Percentiles rank a stretch among this genome's conserved stretches.
Conservation (phyloP, 2,888 invertebrate genomes). For the Pandemis corylana region DNA sequence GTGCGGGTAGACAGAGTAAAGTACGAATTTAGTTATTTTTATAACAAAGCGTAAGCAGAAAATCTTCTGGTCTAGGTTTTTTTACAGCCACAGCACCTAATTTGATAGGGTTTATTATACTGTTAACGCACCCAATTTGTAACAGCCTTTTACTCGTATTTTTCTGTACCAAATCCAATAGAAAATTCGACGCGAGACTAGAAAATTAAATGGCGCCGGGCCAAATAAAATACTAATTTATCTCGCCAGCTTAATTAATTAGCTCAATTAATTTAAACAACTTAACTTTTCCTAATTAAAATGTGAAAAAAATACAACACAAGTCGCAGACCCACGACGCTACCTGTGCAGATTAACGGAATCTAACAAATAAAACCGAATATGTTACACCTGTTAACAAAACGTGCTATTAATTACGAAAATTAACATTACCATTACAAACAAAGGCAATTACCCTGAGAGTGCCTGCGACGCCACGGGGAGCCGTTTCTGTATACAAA, state of each 20-base stretch:
- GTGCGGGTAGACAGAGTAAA: too few relatives aligned
- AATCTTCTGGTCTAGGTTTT: too few relatives aligned
- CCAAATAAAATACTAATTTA: constrained; percentile 2
- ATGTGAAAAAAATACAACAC: not conserved
- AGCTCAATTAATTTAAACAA: constrained; percentile 1
- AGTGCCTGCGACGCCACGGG: constrained; percentile 23
- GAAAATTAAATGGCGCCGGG: not conserved
- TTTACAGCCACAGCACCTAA: too few relatives aligned
- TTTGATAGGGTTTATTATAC: too few relatives aligned
- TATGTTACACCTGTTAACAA: constrained; percentile 35
- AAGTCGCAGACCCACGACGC: not conserved
- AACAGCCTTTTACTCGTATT: not conserved
- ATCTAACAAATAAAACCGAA: constrained; percentile 19
- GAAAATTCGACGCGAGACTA: constrained; percentile 3
- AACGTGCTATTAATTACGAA: constrained; percentile 26
- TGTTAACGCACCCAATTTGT: too few relatives aligned
- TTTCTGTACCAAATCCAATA: constrained; percentile 3
- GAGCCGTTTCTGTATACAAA: constrained; percentile 13
- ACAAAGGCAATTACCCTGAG: constrained; percentile 26
- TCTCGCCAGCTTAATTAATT: not conserved
- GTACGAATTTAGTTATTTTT: too few relatives aligned
- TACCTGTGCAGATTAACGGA: constrained; percentile 12
- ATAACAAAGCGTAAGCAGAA: too few relatives aligned
- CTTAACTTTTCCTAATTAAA: constrained; percentile 1
- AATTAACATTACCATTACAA: constrained; percentile 32